Evolutionary conservation across 2,888 invertebrate genomes (phyloP).

Genomic region (Dicyrtoma fusca): DNA sequence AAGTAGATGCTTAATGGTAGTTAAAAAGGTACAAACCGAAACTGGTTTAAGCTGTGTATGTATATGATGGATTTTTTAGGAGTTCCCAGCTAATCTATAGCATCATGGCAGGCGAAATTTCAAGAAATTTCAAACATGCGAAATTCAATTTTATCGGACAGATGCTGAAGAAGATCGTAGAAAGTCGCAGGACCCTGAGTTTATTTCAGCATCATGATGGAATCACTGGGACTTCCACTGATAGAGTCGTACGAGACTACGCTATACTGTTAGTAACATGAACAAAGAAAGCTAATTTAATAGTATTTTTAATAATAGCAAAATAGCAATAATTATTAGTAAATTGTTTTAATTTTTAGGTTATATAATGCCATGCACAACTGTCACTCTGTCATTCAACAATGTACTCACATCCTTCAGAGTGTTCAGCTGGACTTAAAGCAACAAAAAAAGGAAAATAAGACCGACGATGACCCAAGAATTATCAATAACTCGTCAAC

Average conservation of each 20-base stretch:
- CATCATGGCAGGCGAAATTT: constrained; percentile 51
- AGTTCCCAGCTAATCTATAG: constrained; percentile 50
- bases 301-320: too few species aligned
- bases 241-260: constrained; percentile 89
- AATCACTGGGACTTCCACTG: constrained; percentile 89
- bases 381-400: constrained; percentile 48
- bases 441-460: constrained; percentile 36
- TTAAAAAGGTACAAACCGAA: too few species aligned
- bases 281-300: too few species aligned
- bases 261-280: constrained; percentile 63
- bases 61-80: constrained; percentile 37
- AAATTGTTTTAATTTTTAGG: background rate
- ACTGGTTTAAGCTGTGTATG: too few species aligned
- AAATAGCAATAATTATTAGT: too few species aligned
- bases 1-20: too few species aligned
- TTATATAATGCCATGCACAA: constrained; percentile 37
- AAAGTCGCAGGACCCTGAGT: constrained; percentile 74
- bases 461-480: background rate
- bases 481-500: too few species aligned
- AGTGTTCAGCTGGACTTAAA: constrained; percentile 43
- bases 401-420: constrained; percentile 47
- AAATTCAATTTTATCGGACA: constrained; percentile 51
- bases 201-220: constrained; percentile 97
- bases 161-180: constrained; percentile 62
- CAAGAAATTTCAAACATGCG: constrained; percentile 14